phyloP scores from a whole-genome alignment of 2,113 vertebrate genomes.

The Laterallus jamaicensis region DNA sequence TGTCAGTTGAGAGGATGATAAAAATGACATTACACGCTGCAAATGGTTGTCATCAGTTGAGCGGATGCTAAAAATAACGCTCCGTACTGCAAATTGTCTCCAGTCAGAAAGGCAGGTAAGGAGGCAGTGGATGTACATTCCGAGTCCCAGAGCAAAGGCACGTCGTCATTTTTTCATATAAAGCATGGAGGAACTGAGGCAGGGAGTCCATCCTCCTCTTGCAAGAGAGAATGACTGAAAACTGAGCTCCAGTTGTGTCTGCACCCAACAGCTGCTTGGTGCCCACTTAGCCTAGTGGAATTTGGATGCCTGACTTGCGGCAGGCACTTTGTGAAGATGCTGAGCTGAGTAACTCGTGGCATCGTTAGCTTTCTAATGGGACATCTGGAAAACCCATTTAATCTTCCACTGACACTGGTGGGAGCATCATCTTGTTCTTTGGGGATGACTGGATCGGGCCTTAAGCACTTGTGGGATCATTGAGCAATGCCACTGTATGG shows the following conservation, averaged over 20 bases:
- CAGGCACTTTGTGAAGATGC: neutral
- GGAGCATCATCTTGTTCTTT: neutral
- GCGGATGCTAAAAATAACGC: neutral
- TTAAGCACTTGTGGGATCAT: neutral
- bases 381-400: neutral
- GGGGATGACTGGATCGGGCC: neutral
- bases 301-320: neutral
- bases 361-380: neutral
- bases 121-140: neutral
- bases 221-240: neutral
- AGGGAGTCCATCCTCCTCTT: neutral
- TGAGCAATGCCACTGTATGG: neutral
- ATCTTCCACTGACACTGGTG: neutral
- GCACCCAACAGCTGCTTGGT: neutral
- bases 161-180: neutral
- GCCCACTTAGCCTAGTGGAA: neutral
- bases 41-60: neutral
- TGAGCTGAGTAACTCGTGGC: neutral
- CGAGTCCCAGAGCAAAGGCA: neutral
- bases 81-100: neutral
- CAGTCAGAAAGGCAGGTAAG: neutral
- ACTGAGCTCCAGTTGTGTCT: neutral
- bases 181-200: neutral
- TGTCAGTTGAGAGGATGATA: neutral
- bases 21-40: neutral